These are phyloP conservation scores for Sabatieria punctata DNA, from an alignment of 2,888 invertebrate species.

Conservation along the genomic window DNA sequence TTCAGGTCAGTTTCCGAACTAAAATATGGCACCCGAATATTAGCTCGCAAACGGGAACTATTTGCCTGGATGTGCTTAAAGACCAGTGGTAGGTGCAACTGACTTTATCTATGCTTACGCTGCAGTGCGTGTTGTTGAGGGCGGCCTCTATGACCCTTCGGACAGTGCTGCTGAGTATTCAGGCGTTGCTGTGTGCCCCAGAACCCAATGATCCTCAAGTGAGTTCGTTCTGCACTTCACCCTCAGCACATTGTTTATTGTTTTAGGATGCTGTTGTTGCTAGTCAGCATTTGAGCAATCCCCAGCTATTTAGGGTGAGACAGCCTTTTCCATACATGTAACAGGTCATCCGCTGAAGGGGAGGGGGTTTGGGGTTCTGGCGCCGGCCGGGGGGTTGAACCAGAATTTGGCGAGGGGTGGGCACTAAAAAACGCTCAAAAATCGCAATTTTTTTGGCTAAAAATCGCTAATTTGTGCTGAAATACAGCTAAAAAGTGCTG, in stretches of 20 bases:
- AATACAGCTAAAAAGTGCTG: too few species aligned
- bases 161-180: conserved; percentile 81
- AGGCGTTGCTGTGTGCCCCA: conserved; percentile 58
- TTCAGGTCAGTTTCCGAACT: conserved; percentile 79
- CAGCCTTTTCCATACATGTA: too few species aligned
- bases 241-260: not conserved
- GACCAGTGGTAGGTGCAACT: conserved; percentile 38
- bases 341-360: too few species aligned
- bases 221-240: not conserved
- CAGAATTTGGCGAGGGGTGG: too few species aligned
- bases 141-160: conserved; percentile 95
- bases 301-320: conserved; percentile 53
- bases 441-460: too few species aligned
- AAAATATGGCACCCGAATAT: conserved; percentile 99
- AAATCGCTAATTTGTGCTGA: too few species aligned
- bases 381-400: too few species aligned
- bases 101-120: too few species aligned
- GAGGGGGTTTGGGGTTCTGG: too few species aligned
- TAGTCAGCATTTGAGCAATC: conserved; percentile 77
- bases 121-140: too few species aligned
- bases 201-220: conserved; percentile 40
- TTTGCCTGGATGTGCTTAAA: conserved; percentile 94
- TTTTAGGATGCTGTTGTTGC: conserved; percentile 72
- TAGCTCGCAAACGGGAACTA: conserved; percentile 84
- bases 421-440: too few species aligned